Base-by-base conservation (phyloP, 2,113 vertebrate genomes). In the Andinoacara biseriatus region DNA sequence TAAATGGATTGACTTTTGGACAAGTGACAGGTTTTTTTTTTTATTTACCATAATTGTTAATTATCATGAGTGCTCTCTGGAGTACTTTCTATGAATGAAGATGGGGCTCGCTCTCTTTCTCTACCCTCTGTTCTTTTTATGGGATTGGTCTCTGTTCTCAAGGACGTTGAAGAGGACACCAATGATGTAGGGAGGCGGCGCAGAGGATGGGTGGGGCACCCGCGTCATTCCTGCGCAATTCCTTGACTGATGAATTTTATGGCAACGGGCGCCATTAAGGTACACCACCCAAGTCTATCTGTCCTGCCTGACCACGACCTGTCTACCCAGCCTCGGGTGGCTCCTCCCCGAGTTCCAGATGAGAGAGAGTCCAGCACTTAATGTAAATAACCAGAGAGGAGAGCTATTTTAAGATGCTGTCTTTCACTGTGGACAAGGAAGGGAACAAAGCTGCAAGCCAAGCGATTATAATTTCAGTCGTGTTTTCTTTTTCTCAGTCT, bases 51-150 rank as follows among this genome's bases (percentile, higher is more conserved):
- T 94, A 92, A 94, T 95, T 94, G 92, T 94, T 95, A 92, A 95
- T 96, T 93, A 96, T 90, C 79, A 81, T 92, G 91, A 95, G 95
- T 95, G 95, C 94, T 94, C 86, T 93, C 81, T 67, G 82, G 87
- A 87, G 90, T 86, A 90, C 93, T 91, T 90, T 86, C 91, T 89
- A 86, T 89, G 92, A 94, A 95, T 93, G 93, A 85, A 74, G 81
- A 84, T 88, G 72, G 63, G 76, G 79, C 56, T 83, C 13, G 33
- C 26, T 72, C 58, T 52, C 89, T 72, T 81, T 46, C 86, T 76
- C 91, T 86, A 75, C 85, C 86, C 72, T 65, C 74, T 61, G 69
- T 77, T 88, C 72, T 78, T 86, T 92, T 95, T 94, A 95, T 90
- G 92, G 89, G 91, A 95, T 95, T 94, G 95, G 87, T 93, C 93